These are phyloP conservation scores for Hirtodrosophila alboralis DNA, from an alignment of 2,888 invertebrate genomes.

Conservation along the genomic window DNA sequence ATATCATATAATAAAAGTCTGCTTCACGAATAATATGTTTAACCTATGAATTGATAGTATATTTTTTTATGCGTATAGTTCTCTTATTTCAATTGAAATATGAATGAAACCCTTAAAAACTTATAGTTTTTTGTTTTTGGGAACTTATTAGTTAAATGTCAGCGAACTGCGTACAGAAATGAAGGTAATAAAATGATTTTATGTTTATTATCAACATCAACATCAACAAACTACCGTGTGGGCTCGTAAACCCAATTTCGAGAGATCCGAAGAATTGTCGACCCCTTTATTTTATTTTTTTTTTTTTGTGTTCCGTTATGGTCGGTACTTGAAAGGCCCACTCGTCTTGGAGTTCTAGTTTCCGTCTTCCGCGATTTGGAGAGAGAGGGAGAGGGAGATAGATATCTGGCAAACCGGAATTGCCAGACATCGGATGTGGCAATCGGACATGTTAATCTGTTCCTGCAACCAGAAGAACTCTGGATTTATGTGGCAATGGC, in stretches of 20 bases:
- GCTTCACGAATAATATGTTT: constrained; percentile 7
- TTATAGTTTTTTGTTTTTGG: constrained; percentile 38
- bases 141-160: constrained; percentile 75
- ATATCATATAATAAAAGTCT: not conserved
- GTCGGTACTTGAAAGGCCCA: constrained; percentile 55
- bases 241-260: constrained; percentile 72
- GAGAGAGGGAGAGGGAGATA: not conserved
- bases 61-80: constrained; percentile 28
- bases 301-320: constrained; percentile 50
- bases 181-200: constrained; percentile 71
- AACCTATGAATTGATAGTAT: not conserved
- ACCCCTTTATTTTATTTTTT: constrained; percentile 45
- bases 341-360: constrained; percentile 63
- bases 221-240: constrained; percentile 42
- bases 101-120: constrained; percentile 1
- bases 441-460: constrained; percentile 78
- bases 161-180: constrained; percentile 45
- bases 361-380: constrained; percentile 57
- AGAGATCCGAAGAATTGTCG: constrained; percentile 24
- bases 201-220: constrained; percentile 72
- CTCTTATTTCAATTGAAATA: constrained; percentile 21
- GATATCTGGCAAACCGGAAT: constrained; percentile 71
- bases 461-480: constrained; percentile 9
- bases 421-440: constrained; percentile 71
- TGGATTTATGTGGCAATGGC: constrained; percentile 18